These are phyloP conservation scores for Lepus europaeus DNA, from an alignment of 2,113 vertebrate genomes.

Conservation along the genomic window DNA sequence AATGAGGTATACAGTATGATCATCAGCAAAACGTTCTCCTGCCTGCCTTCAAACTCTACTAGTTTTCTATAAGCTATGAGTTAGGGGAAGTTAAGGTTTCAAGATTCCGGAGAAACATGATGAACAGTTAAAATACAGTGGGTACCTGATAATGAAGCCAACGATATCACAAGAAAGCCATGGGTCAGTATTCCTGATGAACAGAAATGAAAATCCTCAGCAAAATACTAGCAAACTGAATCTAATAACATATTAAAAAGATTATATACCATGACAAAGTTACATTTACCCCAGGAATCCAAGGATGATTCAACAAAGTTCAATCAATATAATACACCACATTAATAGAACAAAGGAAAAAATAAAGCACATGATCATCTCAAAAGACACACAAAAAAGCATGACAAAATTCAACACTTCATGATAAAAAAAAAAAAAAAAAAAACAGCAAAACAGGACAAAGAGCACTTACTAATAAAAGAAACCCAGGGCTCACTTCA, in stretches of 20 bases:
- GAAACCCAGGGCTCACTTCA: background rate
- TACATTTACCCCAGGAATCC: background rate
- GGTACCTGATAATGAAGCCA: background rate
- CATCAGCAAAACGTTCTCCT: background rate
- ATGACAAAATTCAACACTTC: background rate
- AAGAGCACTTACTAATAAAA: background rate
- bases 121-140: background rate
- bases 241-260: background rate
- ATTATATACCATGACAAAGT: background rate
- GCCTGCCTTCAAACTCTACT: background rate
- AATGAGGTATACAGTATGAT: background rate
- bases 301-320: background rate
- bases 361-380: background rate
- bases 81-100: background rate
- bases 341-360: background rate
- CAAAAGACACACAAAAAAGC: background rate
- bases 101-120: background rate
- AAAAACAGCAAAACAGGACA: background rate
- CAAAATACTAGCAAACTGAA: background rate
- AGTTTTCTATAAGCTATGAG: background rate
- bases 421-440: background rate
- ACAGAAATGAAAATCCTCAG: background rate
- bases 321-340: background rate
- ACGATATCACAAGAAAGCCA: background rate
- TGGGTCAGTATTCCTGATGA: background rate